Percentiles rank a stretch among this genome's conserved stretches.
These are phyloP conservation scores for Drosophila mayri DNA, from an alignment of 1,140 invertebrate species.

Conservation along the genomic window DNA sequence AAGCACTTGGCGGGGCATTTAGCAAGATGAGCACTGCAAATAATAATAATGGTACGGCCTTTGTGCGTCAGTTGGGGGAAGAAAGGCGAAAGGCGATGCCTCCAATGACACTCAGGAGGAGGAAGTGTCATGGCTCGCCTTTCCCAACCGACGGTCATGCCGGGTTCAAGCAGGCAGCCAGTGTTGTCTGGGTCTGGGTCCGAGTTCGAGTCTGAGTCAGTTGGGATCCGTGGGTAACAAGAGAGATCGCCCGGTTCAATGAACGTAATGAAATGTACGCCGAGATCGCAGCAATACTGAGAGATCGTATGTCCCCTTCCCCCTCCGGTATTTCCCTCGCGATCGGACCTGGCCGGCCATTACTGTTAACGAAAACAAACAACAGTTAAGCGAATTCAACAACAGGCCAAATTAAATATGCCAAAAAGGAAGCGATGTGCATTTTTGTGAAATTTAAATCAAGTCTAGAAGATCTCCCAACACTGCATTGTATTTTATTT, in stretches of 20 bases:
- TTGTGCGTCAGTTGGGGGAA: conserved; percentile 40
- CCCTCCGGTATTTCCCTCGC: background rate
- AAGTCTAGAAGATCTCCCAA: conserved; percentile 61
- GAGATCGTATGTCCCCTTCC: conserved; percentile 5
- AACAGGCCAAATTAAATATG: conserved; percentile 64
- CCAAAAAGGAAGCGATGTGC: conserved; percentile 68
- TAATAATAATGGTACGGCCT: conserved; percentile 38
- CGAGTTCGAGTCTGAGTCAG: conserved; percentile 48
- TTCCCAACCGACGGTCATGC: conserved; percentile 29
- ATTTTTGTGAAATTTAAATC: conserved; percentile 53
- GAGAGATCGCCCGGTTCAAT: conserved; percentile 69
- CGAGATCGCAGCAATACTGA: conserved; percentile 10
- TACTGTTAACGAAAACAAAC: conserved; percentile 80
- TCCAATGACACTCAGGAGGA: conserved; percentile 3
- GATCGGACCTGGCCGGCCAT: conserved; percentile 48
- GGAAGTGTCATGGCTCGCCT: conserved; percentile 45
- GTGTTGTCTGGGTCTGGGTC: conserved; percentile 48
- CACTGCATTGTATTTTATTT: conserved; percentile 40
- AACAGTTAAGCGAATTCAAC: conserved; percentile 72
- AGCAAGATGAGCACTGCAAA: conserved; percentile 48
- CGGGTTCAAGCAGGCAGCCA: conserved; percentile 46
- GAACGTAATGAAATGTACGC: conserved; percentile 72
- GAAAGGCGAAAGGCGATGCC: background rate
- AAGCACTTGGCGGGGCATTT: conserved; percentile 42
- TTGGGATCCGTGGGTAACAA: conserved; percentile 21